Conservation (phyloP, 2,888 invertebrate genomes). For the Molorchus minor region DNA sequence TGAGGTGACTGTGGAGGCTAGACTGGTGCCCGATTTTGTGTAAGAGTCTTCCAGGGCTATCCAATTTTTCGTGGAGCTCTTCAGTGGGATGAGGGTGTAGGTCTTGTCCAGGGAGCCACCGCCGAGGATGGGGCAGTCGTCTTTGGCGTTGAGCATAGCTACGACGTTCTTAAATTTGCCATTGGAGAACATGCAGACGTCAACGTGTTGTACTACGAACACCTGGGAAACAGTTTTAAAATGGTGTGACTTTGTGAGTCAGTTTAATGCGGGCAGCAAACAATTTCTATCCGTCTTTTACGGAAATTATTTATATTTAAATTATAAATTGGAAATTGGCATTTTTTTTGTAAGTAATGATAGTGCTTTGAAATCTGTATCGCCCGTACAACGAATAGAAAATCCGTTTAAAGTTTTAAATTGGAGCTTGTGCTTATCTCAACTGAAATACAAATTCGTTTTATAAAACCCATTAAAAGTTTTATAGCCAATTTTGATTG, state of each 20-base stretch:
- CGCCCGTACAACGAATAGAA: too few species aligned
- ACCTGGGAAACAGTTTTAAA: conserved; percentile 66
- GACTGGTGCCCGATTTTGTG: conserved; percentile 70
- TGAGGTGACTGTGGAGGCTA: conserved; percentile 68
- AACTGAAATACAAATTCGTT: background rate
- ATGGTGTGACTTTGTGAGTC: background rate
- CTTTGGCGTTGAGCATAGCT: conserved; percentile 71
- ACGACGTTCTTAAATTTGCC: conserved; percentile 95
- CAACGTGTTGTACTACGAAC: conserved; percentile 87
- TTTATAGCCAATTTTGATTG: background rate
- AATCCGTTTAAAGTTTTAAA: too few species aligned
- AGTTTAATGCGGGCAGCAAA: too few species aligned
- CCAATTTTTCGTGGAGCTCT: conserved; percentile 89
- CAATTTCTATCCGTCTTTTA: background rate
- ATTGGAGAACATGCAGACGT: conserved; percentile 94
- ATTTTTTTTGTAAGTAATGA: background rate
- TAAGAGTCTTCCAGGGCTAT: conserved; percentile 89
- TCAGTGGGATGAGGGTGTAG: conserved; percentile 75
- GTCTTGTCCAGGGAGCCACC: conserved; percentile 71
- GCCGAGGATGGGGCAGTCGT: conserved; percentile 73
- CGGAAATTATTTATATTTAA: background rate
- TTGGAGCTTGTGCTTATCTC: too few species aligned
- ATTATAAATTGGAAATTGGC: background rate
- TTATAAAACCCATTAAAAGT: background rate
- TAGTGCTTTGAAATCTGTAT: too few species aligned